Evolutionary conservation across 2,888 invertebrate species (phyloP).

Genomic region (Drosophila nigricruria): DNA sequence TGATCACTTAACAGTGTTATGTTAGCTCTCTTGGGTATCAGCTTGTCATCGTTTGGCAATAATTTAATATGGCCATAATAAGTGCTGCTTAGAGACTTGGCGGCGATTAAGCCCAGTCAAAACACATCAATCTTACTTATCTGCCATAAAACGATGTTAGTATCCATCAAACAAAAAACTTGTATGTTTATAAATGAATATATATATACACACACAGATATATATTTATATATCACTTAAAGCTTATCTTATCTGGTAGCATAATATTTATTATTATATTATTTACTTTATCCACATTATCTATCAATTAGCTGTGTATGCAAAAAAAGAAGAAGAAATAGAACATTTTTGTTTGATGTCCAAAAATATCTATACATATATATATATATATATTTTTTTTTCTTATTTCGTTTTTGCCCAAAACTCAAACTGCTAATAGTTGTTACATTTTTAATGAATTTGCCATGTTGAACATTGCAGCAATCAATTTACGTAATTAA

Average conservation of each 20-base stretch:
- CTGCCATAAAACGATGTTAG: constrained; percentile 22
- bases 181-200: neutral
- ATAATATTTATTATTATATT: constrained; percentile 8
- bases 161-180: constrained; percentile 3
- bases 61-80: constrained; percentile 31
- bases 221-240: neutral
- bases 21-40: constrained; percentile 5
- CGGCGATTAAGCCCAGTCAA: constrained; percentile 24
- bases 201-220: neutral
- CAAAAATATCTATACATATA: neutral
- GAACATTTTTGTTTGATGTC: neutral
- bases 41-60: constrained; percentile 25
- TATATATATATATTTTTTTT: neutral
- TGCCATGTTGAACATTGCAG: constrained; percentile 3
- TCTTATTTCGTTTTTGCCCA: neutral
- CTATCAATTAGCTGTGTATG: constrained; percentile 10
- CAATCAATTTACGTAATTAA: constrained; percentile 28
- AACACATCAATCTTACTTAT: constrained; percentile 38
- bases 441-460: constrained; percentile 6
- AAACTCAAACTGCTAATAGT: neutral
- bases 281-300: constrained; percentile 13
- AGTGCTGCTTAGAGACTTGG: constrained; percentile 26
- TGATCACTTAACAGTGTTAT: neutral
- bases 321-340: neutral
- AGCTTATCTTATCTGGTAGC: constrained; percentile 29